phyloP scores from a whole-genome alignment of 2,113 vertebrate genomes.

The Pardalotus punctatus region DNA sequence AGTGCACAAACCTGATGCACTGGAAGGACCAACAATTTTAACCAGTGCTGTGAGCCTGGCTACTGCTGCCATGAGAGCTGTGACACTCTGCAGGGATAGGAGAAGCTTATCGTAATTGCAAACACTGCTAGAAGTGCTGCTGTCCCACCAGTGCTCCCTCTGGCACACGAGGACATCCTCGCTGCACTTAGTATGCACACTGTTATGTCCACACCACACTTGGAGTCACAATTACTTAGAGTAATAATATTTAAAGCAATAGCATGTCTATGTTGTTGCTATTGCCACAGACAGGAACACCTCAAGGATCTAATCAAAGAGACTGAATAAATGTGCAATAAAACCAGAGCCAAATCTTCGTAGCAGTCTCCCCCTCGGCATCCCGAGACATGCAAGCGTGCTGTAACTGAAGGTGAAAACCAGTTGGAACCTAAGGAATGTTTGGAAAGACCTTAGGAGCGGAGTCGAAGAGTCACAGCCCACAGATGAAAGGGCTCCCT shows the following conservation, averaged over 20 bases:
- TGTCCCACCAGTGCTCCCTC: neutral
- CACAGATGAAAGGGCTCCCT: neutral
- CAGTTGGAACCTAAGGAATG: neutral
- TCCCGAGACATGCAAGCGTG: accelerated
- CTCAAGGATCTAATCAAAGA: neutral
- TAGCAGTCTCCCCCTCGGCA: neutral
- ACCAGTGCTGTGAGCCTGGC: neutral
- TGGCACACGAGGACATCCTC: neutral
- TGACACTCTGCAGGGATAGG: neutral
- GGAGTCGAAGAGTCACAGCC: neutral
- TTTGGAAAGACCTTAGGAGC: neutral
- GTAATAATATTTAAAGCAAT: neutral
- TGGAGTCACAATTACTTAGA: neutral
- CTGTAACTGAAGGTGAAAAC: neutral
- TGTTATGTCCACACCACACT: neutral
- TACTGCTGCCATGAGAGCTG: neutral
- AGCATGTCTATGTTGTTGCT: neutral
- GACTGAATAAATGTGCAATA: neutral
- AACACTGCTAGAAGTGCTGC: neutral
- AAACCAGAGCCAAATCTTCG: neutral
- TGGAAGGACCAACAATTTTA: neutral
- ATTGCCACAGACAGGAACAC: neutral
- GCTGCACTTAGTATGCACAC: neutral
- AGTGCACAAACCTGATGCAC: neutral
- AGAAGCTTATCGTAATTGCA: neutral